Evolutionary conservation across 2,797 vertebrate species (phyloP), one percentile per base, ranked within the genome.

Genomic region (Parambassis ranga): DNA sequence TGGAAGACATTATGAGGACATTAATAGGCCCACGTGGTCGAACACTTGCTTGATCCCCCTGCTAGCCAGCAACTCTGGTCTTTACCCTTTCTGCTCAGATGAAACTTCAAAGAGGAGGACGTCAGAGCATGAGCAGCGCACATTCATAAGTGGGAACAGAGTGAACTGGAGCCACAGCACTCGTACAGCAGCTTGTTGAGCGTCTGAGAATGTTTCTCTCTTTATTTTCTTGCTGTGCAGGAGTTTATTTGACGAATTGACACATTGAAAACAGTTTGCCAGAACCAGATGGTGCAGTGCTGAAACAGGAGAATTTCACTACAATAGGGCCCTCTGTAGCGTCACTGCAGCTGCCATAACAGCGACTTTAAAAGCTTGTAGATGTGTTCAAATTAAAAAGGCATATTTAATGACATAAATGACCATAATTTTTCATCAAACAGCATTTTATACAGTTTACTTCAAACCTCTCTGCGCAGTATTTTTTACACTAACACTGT

Each of bases 1-100:
- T 83, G 77, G 73, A 64, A 60, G 55, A 65, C 73, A 86, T 87
- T 89, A 86, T 82, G 72, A 51, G 53, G 50, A 88, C 87, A 90
- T 90, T 79, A 87, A 75, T 71, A 75, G 76, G 75, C 68, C 79
- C 80, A 82, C 65, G 71, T 76, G 83, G 83, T 69, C 65, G 26
- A 74, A 70, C 74, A 68, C 68, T 72, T 42, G 55, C 64, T 79
- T 75, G 71, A 84, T 85, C 74, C 85, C 63, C 38, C 22, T 49
- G 64, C 67, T 51, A 27, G 46, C 59, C 66, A 18, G 22, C 26
- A 13, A 50, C 52, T 75, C 66, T 53, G 76, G 60, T 77, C 65
- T 81, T 82, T 82, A 72, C 63, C 48, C 67, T 52, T 55, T 52
- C 50, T 10, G 24, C 61, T 81, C 49, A 42, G 53, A 76, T 53